These are phyloP conservation scores for Sanderia malayensis DNA, from an alignment of 30 jellyfish, hydroid and myxozoan species.

Conservation along the genomic window DNA sequence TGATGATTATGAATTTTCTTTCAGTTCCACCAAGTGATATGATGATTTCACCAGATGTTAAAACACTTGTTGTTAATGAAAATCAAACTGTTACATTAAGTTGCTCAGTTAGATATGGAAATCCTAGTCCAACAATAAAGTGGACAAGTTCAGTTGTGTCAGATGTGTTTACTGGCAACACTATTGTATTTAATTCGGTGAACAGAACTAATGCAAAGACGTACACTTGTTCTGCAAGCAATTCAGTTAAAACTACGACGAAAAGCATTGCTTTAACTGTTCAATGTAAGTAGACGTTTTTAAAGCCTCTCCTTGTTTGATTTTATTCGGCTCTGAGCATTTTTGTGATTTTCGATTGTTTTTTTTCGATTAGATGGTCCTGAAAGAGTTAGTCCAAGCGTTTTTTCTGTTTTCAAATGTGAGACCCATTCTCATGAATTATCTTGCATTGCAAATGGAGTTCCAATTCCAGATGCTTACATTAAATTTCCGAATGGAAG, in stretches of 20 bases:
- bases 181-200: neutral
- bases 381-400: neutral
- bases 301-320: no score
- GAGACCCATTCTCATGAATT: neutral
- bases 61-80: slow-evolving; percentile 31
- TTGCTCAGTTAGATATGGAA: slow-evolving; percentile 24
- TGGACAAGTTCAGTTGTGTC: slow-evolving; percentile 1
- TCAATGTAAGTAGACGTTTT: slow-evolving; percentile 1
- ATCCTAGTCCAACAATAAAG: slow-evolving; percentile 30
- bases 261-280: neutral
- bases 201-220: neutral
- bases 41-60: neutral
- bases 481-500: neutral
- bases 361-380: slow-evolving; percentile 9
- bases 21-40: slow-evolving; percentile 26
- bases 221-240: slow-evolving; percentile 13
- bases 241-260: neutral
- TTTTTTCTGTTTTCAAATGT: no score
- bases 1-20: neutral
- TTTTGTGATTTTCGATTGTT: no score
- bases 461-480: slow-evolving; percentile 7
- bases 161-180: neutral
- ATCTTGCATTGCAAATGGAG: neutral
- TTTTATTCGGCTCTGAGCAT: no score
- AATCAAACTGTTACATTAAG: slow-evolving; percentile 1